Percentiles rank a stretch among this genome's conserved stretches.
These are phyloP conservation scores for Galeruca laticollis DNA, from an alignment of 2,888 invertebrate genomes.

Conservation along the genomic window DNA sequence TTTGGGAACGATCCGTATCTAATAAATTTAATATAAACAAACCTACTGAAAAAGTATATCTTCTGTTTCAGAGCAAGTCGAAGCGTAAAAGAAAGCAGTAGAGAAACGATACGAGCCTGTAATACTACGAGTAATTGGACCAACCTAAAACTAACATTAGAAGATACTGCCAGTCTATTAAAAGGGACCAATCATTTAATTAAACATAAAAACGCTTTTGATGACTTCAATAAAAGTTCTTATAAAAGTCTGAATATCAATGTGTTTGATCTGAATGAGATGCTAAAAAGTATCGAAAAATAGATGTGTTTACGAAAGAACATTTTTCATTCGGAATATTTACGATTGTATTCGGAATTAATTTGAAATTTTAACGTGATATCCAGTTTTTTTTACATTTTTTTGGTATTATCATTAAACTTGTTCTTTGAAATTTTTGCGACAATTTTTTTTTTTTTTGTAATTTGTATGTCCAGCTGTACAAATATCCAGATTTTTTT, in stretches of 20 bases:
- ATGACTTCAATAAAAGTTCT: conserved; percentile 54
- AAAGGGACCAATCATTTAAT: conserved; percentile 57
- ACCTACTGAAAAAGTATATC: conserved; percentile 53
- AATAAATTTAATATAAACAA: conserved; percentile 5
- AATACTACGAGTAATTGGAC: conserved; percentile 44
- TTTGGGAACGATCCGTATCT: neutral
- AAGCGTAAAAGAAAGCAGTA: conserved; percentile 60
- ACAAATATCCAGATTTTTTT: too few species aligned
- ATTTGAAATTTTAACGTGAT: too few species aligned
- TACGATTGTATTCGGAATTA: too few species aligned
- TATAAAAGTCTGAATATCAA: conserved; percentile 47
- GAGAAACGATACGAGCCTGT: conserved; percentile 29
- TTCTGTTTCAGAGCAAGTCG: conserved; percentile 60
- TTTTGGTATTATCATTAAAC: too few species aligned
- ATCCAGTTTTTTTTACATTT: too few species aligned
- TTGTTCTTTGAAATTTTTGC: too few species aligned
- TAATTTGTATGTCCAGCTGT: too few species aligned
- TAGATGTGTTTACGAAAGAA: neutral
- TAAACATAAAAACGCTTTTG: conserved; percentile 35
- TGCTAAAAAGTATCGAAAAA: conserved; percentile 40
- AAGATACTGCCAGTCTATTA: conserved; percentile 71
- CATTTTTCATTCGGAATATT: too few species aligned
- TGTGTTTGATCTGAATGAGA: conserved; percentile 53
- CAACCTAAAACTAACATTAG: conserved; percentile 65
- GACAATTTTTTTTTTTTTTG: too few species aligned